phyloP scores from a whole-genome alignment of 2,888 invertebrate species.

The Drosophila siamana region DNA sequence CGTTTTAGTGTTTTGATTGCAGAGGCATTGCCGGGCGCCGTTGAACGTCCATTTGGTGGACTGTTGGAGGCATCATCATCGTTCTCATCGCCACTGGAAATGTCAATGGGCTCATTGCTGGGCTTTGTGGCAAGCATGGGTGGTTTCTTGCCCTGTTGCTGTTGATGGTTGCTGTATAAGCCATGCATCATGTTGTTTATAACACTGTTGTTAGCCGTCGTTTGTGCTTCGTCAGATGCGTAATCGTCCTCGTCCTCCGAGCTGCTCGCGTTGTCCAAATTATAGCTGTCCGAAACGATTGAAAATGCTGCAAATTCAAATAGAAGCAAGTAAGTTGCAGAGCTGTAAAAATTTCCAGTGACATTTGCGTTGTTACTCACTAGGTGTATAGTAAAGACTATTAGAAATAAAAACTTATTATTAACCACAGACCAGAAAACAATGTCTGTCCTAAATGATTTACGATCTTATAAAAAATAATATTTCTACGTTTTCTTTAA shows the following conservation, averaged over 20 bases:
- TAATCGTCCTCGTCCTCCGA: conserved; percentile 86
- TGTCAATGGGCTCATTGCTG: conserved; percentile 89
- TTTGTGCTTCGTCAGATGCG: conserved; percentile 50
- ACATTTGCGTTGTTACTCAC: background rate
- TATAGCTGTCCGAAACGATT: conserved; percentile 90
- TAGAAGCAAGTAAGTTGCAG: background rate
- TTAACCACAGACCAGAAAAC: no score
- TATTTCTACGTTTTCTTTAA: background rate
- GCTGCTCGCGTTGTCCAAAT: conserved; percentile 85
- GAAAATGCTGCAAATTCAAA: conserved; percentile 87
- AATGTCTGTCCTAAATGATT: no score
- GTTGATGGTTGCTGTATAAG: conserved; percentile 84
- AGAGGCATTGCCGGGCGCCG: background rate
- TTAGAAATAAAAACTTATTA: no score
- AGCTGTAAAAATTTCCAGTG: background rate
- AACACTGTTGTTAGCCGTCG: conserved; percentile 65
- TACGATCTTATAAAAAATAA: no score
- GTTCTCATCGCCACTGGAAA: conserved; percentile 91
- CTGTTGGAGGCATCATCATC: conserved; percentile 85
- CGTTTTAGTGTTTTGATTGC: conserved; percentile 41
- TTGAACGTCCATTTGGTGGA: conserved; percentile 49
- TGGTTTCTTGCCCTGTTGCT: conserved; percentile 74
- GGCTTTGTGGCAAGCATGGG: conserved; percentile 29
- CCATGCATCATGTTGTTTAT: conserved; percentile 85
- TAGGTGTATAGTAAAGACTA: background rate